These are phyloP conservation scores for Petrolisthes cinctipes DNA, from an alignment of 2,888 invertebrate species.

Conservation along the genomic window DNA sequence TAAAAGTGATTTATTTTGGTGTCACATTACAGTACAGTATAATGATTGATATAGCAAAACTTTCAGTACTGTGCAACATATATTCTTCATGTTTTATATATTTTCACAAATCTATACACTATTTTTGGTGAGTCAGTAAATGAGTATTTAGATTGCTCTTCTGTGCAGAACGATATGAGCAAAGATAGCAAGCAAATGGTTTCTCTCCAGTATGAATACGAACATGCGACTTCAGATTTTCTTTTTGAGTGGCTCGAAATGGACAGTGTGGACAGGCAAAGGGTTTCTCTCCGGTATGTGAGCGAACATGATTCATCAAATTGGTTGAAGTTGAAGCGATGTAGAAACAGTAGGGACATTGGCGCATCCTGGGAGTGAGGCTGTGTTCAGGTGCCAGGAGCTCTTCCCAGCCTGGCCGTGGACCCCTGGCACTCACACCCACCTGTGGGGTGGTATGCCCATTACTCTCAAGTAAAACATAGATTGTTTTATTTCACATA, in stretches of 20 bases:
- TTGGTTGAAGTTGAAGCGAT: conserved; percentile 39
- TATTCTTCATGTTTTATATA: neutral
- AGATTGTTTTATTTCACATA: neutral
- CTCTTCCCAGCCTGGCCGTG: neutral
- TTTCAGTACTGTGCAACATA: no score
- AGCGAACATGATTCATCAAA: conserved; percentile 41
- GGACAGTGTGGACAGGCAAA: conserved; percentile 52
- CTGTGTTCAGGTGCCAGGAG: conserved; percentile 10
- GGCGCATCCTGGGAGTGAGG: conserved; percentile 18
- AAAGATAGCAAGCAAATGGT: conserved; percentile 44
- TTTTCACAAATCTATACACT: neutral
- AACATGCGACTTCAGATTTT: conserved; percentile 45
- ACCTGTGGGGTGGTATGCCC: conserved; percentile 35
- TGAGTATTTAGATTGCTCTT: conserved; percentile 48
- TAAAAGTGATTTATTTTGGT: no score
- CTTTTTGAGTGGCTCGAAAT: conserved; percentile 50
- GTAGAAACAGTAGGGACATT: conserved; percentile 36
- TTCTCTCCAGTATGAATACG: conserved; percentile 55
- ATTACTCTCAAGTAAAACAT: conserved; percentile 8
- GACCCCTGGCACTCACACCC: conserved; percentile 13
- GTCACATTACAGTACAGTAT: no score
- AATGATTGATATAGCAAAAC: no score
- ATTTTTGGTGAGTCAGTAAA: conserved; percentile 35
- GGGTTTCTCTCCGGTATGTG: conserved; percentile 57
- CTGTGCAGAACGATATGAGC: conserved; percentile 53